Evolutionary conservation across 2,113 vertebrate genomes (phyloP).

Genomic region (Balaeniceps rex): DNA sequence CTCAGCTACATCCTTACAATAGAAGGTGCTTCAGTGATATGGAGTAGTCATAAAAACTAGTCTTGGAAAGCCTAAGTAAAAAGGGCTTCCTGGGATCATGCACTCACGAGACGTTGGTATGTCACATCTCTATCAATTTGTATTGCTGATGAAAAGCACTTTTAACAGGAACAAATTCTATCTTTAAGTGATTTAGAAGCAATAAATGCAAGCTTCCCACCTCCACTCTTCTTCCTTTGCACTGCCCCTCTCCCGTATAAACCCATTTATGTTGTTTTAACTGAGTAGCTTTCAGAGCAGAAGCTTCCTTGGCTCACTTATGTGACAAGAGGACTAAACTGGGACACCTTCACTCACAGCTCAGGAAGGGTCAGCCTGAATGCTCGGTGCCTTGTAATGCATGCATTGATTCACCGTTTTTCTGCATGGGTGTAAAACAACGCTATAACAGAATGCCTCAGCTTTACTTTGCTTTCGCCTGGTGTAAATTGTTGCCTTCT

Average conservation of each 20-base stretch:
- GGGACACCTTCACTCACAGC: not conserved
- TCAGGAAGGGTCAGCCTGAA: not conserved
- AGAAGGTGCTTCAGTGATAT: not conserved
- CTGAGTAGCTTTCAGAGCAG: not conserved
- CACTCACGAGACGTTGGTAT: not conserved
- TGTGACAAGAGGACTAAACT: not conserved
- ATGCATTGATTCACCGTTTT: not conserved
- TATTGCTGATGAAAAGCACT: not conserved
- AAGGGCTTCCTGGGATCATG: not conserved
- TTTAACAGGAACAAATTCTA: not conserved
- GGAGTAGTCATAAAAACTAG: not conserved
- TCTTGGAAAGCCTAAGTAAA: not conserved
- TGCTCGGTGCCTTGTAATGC: not conserved
- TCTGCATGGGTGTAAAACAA: not conserved
- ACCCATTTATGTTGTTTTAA: not conserved
- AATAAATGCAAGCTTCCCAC: not conserved
- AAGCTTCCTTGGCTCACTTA: not conserved
- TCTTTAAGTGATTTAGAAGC: not conserved
- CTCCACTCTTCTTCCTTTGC: not conserved
- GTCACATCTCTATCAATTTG: not conserved
- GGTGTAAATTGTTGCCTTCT: not conserved
- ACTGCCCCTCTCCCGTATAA: not conserved
- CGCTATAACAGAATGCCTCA: fast-evolving
- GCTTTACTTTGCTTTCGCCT: not conserved
- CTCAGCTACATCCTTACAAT: not conserved